Evolutionary conservation across 2,797 vertebrate species (phyloP), one percentile per base, ranked within the genome.

Genomic region (Cossypha dichroa): DNA sequence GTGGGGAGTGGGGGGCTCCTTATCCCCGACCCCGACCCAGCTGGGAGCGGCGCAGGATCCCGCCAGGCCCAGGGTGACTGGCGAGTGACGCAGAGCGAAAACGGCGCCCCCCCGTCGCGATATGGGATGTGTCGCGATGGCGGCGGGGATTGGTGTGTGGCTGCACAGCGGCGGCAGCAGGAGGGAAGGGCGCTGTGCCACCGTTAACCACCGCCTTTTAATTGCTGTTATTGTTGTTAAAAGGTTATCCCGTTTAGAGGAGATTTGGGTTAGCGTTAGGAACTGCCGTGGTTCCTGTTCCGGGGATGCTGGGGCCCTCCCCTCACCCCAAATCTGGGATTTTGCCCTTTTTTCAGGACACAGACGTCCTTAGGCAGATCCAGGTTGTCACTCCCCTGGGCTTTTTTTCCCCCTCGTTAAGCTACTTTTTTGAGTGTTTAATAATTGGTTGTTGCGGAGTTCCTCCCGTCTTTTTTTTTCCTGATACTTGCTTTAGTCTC

Each of bases 141-240:
- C 17, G 2, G 20, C 1, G 34, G 41, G 9, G 40, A 11, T 55
- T 13, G 4, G 9, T n/a, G 9, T 4, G 23, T 4, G 7, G 6
- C 6, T 40, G 14, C 36, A 15, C 38, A 15, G 38, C 6, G 59
- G 69, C 51, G 26, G 51, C 41, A 3, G 63, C 13, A 43, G 70
- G 43, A 34, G 60, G 41, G 45, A 4, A 45, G 45, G 45, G 21
- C 45, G 21, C 20, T 21, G 45, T 45, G 45, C 45, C 36, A 34
- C 49, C 74, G 16, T 36, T 56, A n/a, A 10, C 36, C 18, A 2
- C 43, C 22, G 3, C 26, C 0, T 6, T 2, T 23, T n/a, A 34
- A 28, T 49, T 36, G 5, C 15, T 34, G 22, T 19, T 43, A 21
- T 21, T 43, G 43, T 6, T 43, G 43, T 43, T 20, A 21, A 43